Evolutionary conservation across 2,797 vertebrate genomes (phyloP), one percentile per base, ranked within the genome.

Genomic region (Platyrinchus mystaceus): DNA sequence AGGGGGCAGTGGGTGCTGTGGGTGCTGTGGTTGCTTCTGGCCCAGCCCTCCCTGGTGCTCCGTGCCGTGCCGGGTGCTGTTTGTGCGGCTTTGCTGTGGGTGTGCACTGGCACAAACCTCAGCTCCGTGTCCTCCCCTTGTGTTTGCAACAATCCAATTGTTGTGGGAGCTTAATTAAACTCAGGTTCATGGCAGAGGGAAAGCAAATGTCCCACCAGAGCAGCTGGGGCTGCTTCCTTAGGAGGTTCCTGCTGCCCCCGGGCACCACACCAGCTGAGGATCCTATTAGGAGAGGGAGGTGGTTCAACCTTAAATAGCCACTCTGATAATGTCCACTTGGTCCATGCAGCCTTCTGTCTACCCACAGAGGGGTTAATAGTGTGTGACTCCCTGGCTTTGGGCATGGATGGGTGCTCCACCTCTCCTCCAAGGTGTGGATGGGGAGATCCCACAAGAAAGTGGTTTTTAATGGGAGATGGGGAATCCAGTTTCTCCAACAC

Each of bases 11-110:
- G 68, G 66, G 24, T 68, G 50, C 49, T 43, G 26, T 1, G 30
- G 81, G n/a, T 0, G 1, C 59, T 68, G 37, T 1, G 30, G 81
- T 30, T 0, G 1, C 59, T 68, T 34, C 52, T 0, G 3, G 60
- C 44, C 15, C 49, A 22, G 46, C 41, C 3, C 0, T 36, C 15
- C 34, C 50, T 15, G 4, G 18, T 0, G 3, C 39, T 32, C 19
- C 3, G 13, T 55, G 87, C 63, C 55, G 39, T 1, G 1, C 50
- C 10, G 46, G 28, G 12, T 24, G 84, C 21, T 59, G 36, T 13
- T 77, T 32, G 56, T 43, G 58, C 18, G 37, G 34, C 46, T 26
- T 59, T 4, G 8, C 68, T 63, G 55, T 74, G 90, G 92, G 70
- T 83, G 46, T 5, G 18, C 24, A 32, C 59, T 93, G 80, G 79